Conservation (phyloP, 1,140 invertebrate species). For the Aphelinus certus region DNA sequence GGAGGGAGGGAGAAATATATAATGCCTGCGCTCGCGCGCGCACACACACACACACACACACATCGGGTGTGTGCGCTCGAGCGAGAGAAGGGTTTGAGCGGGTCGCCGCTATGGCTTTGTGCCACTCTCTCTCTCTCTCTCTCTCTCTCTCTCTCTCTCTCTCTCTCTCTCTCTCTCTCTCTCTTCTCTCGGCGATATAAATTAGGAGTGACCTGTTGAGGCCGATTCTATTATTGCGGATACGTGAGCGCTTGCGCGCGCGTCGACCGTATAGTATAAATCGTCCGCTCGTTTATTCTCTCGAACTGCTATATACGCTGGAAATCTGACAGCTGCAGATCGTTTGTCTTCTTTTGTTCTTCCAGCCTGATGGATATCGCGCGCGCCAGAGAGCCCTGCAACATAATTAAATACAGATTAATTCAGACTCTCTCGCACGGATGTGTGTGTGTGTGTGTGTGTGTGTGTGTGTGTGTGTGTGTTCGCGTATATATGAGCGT, state of each 20-base stretch:
- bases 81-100: constrained; percentile 11
- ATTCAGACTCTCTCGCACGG: not conserved
- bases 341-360: constrained; percentile 37
- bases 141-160: constrained; percentile 3
- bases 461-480: too few relatives aligned
- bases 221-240: not conserved
- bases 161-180: not conserved
- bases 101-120: constrained; percentile 3
- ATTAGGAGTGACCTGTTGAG: constrained; percentile 31
- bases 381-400: not conserved
- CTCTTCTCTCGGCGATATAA: not conserved
- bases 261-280: too few relatives aligned
- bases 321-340: constrained; percentile 21
- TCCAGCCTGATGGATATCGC: constrained; percentile 26
- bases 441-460: too few relatives aligned
- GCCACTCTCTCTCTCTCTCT: not conserved
- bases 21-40: not conserved
- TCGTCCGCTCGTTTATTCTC: too few relatives aligned
- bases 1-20: not conserved
- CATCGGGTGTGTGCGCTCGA: not conserved
- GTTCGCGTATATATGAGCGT: too few relatives aligned
- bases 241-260: too few relatives aligned
- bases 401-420: constrained; percentile 33
- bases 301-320: not conserved
- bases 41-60: not conserved